phyloP scores from a whole-genome alignment of 2,888 invertebrate species.

The Drosophila putrida region DNA sequence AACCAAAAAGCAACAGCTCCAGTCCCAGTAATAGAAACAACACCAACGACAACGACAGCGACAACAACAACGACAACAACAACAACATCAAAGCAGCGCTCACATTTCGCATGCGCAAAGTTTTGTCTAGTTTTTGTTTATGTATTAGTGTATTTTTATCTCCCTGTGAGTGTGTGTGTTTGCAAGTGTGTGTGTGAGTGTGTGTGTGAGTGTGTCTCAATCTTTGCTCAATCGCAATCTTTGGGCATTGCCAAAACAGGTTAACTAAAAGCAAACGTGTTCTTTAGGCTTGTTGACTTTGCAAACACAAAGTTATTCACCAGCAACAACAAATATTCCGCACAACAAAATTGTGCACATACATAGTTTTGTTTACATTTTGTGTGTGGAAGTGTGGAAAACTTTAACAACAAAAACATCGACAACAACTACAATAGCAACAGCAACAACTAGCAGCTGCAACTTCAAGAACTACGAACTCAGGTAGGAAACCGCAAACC shows the following conservation, averaged over 20 bases:
- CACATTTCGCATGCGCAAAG: constrained; percentile 64
- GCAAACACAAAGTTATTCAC: constrained; percentile 69
- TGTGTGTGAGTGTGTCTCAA: constrained; percentile 59
- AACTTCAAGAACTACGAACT: constrained; percentile 45
- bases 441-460: constrained; percentile 31
- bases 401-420: constrained; percentile 22
- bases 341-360: constrained; percentile 4
- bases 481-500: constrained; percentile 50
- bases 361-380: constrained; percentile 51
- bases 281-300: constrained; percentile 75
- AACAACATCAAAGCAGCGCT: constrained; percentile 37
- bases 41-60: constrained; percentile 14
- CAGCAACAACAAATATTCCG: constrained; percentile 19
- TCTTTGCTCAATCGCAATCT: constrained; percentile 80
- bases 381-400: constrained; percentile 31
- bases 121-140: constrained; percentile 55
- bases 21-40: constrained; percentile 19
- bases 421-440: constrained; percentile 16
- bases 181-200: constrained; percentile 31
- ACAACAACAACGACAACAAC: constrained; percentile 20
- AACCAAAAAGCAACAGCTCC: constrained; percentile 15
- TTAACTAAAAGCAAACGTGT: constrained; percentile 78
- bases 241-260: constrained; percentile 77
- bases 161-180: constrained; percentile 15
- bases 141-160: constrained; percentile 37